phyloP scores from a whole-genome alignment of 1,140 invertebrate genomes.

The Sycobia sp. region DNA sequence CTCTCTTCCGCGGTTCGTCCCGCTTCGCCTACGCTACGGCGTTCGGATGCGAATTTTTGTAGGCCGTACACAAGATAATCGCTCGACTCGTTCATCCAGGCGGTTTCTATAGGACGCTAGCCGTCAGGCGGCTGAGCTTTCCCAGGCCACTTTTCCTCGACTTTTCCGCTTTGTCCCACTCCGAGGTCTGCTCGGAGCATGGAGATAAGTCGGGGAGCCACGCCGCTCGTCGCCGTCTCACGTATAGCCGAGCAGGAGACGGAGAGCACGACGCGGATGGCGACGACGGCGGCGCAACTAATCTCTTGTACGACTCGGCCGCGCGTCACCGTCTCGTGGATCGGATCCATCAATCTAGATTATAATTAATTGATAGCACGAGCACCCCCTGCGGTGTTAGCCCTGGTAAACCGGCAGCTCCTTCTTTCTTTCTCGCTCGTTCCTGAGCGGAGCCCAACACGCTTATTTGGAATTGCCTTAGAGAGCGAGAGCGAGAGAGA shows the following conservation, averaged over 20 bases:
- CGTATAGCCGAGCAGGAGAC: neutral
- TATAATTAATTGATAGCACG: constrained; percentile 63
- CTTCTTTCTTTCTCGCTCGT: no score
- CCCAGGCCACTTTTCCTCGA: no score
- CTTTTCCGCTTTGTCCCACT: no score
- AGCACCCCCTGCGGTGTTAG: constrained; percentile 51
- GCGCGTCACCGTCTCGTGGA: constrained; percentile 32
- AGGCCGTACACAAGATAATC: no score
- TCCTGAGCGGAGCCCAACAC: constrained; percentile 50
- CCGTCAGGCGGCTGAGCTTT: no score
- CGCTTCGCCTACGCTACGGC: no score
- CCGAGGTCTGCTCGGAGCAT: no score
- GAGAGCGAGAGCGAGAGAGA: neutral
- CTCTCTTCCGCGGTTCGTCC: no score
- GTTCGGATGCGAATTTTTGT: neutral
- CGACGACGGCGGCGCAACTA: constrained; percentile 53
- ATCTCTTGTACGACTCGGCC: constrained; percentile 50
- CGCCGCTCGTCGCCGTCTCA: neutral
- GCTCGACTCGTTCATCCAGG: neutral
- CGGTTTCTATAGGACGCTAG: neutral
- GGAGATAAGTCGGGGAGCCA: no score
- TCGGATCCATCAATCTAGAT: constrained; percentile 63
- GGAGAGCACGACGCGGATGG: no score
- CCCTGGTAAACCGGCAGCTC: no score
- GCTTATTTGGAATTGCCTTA: neutral